phyloP scores from a whole-genome alignment of 2,113 vertebrate genomes.

The Xenus cinereus region DNA sequence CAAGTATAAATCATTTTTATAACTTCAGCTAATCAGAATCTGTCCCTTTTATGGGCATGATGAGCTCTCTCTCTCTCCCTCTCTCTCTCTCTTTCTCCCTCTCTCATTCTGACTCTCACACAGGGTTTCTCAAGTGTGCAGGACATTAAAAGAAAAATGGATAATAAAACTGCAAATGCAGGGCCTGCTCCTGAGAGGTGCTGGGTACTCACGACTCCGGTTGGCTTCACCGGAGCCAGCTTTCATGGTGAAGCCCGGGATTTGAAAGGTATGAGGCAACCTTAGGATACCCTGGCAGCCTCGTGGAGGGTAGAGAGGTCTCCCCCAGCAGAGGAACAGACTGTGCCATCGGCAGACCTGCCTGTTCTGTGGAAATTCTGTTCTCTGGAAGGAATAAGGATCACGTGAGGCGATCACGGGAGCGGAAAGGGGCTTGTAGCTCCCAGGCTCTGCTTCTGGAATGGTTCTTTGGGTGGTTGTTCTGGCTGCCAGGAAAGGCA shows the following conservation, averaged over 20 bases:
- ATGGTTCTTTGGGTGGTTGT: not conserved
- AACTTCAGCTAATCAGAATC: conserved; percentile 75
- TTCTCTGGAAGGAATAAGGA: not conserved
- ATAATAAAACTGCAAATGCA: conserved; percentile 73
- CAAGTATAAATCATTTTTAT: conserved; percentile 74
- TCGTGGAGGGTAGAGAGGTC: not conserved
- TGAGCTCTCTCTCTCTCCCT: not conserved
- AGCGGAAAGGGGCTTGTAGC: not conserved
- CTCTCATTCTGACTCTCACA: conserved; percentile 59
- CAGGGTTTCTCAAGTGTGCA: conserved; percentile 73
- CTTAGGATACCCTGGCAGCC: not conserved
- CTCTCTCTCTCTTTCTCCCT: not conserved
- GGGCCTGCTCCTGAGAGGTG: conserved; percentile 31
- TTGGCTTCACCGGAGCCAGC: not conserved
- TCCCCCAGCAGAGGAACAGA: not conserved
- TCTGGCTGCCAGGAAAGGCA: not conserved
- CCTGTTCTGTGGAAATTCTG: not conserved
- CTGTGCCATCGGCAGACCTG: not conserved
- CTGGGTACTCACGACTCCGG: not conserved
- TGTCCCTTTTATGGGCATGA: conserved; percentile 69
- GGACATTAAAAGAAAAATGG: conserved; percentile 73
- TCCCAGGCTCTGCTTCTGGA: not conserved
- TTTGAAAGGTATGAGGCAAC: not conserved
- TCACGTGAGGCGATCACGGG: not conserved
- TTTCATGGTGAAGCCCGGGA: not conserved